These are phyloP conservation scores for Pantala flavescens DNA, from an alignment of 1,140 invertebrate genomes.

Conservation along the genomic window DNA sequence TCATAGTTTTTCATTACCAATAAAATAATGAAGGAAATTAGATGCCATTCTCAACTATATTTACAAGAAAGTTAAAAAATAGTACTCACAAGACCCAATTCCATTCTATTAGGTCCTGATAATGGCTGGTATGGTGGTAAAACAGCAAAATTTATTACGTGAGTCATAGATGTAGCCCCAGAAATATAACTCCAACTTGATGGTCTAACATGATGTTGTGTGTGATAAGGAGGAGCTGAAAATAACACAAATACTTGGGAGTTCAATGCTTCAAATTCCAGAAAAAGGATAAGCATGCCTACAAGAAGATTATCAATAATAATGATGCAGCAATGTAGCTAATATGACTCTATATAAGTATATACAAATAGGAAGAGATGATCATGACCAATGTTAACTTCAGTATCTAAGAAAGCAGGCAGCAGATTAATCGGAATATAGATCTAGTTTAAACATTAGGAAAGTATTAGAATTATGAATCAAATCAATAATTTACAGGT, in stretches of 20 bases:
- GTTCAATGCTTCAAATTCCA: too few relatives aligned
- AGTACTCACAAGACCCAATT: not conserved
- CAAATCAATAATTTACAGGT: too few relatives aligned
- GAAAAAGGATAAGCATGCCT: too few relatives aligned
- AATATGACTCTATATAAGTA: not conserved
- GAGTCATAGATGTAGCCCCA: constrained; percentile 22
- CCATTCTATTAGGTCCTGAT: not conserved
- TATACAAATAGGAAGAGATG: not conserved
- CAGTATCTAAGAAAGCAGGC: constrained; percentile 1
- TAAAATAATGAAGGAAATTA: not conserved
- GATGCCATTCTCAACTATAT: not conserved
- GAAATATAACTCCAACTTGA: constrained; percentile 65
- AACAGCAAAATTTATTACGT: constrained; percentile 37
- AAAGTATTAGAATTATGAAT: too few relatives aligned
- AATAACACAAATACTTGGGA: constrained; percentile 21
- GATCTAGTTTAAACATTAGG: too few relatives aligned
- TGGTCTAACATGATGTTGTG: constrained; percentile 65
- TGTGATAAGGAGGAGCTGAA: constrained; percentile 67
- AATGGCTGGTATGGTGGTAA: constrained; percentile 39
- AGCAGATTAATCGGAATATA: too few relatives aligned
- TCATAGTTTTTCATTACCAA: not conserved
- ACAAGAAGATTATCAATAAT: too few relatives aligned
- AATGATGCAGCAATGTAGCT: too few relatives aligned
- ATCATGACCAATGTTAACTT: not conserved
- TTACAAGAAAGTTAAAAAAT: too few relatives aligned